Evolutionary conservation across 2,797 vertebrate species (phyloP).

Genomic region (Adelosebastes latens): DNA sequence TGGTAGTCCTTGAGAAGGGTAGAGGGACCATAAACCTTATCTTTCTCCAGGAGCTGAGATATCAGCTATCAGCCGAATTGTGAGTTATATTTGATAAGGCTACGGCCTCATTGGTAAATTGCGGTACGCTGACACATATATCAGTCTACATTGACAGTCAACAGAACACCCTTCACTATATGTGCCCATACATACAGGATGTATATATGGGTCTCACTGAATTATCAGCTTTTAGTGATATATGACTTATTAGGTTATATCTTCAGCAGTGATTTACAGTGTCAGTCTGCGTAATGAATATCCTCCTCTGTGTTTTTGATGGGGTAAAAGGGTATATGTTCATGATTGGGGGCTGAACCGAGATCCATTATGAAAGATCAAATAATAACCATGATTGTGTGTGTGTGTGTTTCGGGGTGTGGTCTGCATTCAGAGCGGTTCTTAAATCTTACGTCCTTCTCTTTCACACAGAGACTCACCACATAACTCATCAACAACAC

Average conservation of each 20-base stretch:
- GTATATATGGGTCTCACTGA: neutral
- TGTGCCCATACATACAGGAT: constrained; percentile 7
- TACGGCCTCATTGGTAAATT: constrained; percentile 55
- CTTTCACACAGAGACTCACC: neutral
- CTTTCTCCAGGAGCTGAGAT: constrained; percentile 32
- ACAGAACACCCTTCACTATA: constrained; percentile 10
- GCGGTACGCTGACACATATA: constrained; percentile 29
- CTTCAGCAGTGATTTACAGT: constrained; percentile 42
- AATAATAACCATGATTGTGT: neutral
- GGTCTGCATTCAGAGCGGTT: neutral
- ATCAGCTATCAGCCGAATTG: constrained; percentile 53
- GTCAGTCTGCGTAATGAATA: constrained; percentile 19
- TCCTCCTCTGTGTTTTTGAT: constrained; percentile 30
- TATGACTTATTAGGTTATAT: constrained; percentile 2
- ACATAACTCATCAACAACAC: constrained; percentile 7
- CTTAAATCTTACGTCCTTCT: constrained; percentile 44
- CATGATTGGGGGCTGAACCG: constrained; percentile 4
- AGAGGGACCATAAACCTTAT: constrained; percentile 49
- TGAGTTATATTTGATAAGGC: constrained; percentile 56
- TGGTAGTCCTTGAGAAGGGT: constrained; percentile 68
- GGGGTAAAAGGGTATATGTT: constrained; percentile 7
- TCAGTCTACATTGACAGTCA: constrained; percentile 47
- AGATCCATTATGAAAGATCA: constrained; percentile 6
- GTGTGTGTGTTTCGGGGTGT: neutral
- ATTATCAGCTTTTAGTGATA: constrained; percentile 34